Percentiles rank a stretch among this genome's conserved stretches.
These are phyloP conservation scores for Oophaga sylvatica DNA, from an alignment of 2,797 vertebrate genomes.

Conservation along the genomic window DNA sequence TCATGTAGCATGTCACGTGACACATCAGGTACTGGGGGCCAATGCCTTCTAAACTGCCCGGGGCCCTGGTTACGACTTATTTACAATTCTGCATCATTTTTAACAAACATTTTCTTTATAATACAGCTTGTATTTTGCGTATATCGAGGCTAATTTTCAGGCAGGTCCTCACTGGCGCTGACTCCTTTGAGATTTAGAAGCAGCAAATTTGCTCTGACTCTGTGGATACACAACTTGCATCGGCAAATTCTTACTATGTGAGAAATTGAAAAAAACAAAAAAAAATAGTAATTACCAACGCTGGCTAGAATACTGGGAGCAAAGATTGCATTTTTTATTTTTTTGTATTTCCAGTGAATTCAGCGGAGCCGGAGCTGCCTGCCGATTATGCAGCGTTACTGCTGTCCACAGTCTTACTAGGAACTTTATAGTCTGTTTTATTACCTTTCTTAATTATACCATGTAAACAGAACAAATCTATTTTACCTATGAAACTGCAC, in stretches of 20 bases:
- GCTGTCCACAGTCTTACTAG: neutral
- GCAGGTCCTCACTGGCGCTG: neutral
- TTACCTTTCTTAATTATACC: constrained; percentile 4
- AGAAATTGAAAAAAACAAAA: neutral
- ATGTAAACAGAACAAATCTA: neutral
- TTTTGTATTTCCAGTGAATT: neutral
- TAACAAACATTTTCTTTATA: too few species aligned
- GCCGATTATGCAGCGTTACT: neutral
- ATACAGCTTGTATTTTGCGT: neutral
- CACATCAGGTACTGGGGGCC: too few species aligned
- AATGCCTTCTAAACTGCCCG: too few species aligned
- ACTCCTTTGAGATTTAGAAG: neutral
- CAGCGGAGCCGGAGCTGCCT: neutral
- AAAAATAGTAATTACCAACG: neutral
- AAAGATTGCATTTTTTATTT: too few species aligned
- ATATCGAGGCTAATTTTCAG: neutral
- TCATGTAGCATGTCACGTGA: too few species aligned
- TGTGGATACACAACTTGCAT: neutral
- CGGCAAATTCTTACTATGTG: neutral
- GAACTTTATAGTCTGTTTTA: neutral
- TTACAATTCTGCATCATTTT: too few species aligned
- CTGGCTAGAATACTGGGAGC: neutral
- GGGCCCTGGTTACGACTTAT: too few species aligned
- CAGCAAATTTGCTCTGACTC: neutral
- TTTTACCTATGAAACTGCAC: neutral